A percentile compares a stretch with the other conserved stretches of the same genome.
These are phyloP conservation scores for Lathamus discolor DNA, from an alignment of 2,113 vertebrate species.

Conservation along the genomic window DNA sequence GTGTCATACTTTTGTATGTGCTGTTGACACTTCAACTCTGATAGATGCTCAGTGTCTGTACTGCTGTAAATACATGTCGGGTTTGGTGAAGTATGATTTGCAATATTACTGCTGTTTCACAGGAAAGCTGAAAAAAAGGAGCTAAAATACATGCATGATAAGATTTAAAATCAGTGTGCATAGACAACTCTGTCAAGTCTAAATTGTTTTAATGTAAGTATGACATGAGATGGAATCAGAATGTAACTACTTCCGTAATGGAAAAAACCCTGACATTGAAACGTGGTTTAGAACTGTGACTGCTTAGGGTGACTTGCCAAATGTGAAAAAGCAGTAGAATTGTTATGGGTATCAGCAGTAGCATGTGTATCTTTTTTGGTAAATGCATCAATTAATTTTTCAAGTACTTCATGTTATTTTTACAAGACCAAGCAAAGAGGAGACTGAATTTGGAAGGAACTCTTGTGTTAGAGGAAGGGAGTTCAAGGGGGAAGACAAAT, in stretches of 20 bases:
- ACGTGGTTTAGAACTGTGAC: neutral
- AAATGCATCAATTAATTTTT: neutral
- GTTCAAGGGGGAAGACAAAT: neutral
- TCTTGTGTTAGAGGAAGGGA: neutral
- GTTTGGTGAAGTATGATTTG: neutral
- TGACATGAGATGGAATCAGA: neutral
- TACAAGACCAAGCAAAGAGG: neutral
- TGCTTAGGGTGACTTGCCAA: neutral
- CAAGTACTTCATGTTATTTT: neutral
- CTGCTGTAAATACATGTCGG: neutral
- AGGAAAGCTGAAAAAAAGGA: neutral
- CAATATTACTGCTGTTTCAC: neutral
- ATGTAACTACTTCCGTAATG: neutral
- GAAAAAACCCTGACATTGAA: neutral
- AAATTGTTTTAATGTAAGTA: neutral
- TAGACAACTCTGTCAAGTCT: neutral
- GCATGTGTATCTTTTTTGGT: neutral
- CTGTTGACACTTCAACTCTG: neutral
- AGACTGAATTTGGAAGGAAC: neutral
- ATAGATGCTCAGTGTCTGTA: neutral
- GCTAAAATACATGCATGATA: accelerated
- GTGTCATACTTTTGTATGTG: neutral
- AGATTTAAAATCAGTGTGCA: neutral
- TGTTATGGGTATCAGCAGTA: neutral
- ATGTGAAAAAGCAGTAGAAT: neutral